These are phyloP conservation scores for Sylvietta virens DNA, from an alignment of 2,113 vertebrate genomes.

Conservation along the genomic window DNA sequence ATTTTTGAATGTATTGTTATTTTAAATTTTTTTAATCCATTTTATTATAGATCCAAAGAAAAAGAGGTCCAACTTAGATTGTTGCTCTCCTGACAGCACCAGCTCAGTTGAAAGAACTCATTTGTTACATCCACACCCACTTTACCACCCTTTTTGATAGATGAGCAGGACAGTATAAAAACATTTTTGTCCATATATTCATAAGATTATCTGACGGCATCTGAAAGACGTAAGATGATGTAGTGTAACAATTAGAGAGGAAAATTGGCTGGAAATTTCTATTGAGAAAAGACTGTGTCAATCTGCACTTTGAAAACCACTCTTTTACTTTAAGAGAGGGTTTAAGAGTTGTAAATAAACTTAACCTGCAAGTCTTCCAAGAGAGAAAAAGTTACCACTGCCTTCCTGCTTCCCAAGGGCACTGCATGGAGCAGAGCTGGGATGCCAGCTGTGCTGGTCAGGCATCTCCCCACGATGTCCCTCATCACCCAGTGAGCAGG, in stretches of 20 bases:
- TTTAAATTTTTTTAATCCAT: not conserved
- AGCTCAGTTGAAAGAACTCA: not conserved
- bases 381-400: not conserved
- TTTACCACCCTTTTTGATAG: not conserved
- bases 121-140: not conserved
- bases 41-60: not conserved
- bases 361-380: not conserved
- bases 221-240: not conserved
- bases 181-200: not conserved
- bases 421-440: not conserved
- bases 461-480: not conserved
- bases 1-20: not conserved
- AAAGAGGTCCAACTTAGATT: not conserved
- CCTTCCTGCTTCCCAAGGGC: not conserved
- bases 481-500: not conserved
- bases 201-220: not conserved
- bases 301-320: not conserved
- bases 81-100: not conserved
- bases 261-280: not conserved
- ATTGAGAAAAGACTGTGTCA: not conserved
- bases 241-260: not conserved
- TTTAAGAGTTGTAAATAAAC: not conserved
- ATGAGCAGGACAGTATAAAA: not conserved
- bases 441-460: not conserved
- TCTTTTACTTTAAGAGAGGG: not conserved